Percentiles rank a stretch among this genome's conserved stretches.
These are phyloP conservation scores for Megalopta genalis DNA, from an alignment of 1,140 invertebrate genomes.

Conservation along the genomic window DNA sequence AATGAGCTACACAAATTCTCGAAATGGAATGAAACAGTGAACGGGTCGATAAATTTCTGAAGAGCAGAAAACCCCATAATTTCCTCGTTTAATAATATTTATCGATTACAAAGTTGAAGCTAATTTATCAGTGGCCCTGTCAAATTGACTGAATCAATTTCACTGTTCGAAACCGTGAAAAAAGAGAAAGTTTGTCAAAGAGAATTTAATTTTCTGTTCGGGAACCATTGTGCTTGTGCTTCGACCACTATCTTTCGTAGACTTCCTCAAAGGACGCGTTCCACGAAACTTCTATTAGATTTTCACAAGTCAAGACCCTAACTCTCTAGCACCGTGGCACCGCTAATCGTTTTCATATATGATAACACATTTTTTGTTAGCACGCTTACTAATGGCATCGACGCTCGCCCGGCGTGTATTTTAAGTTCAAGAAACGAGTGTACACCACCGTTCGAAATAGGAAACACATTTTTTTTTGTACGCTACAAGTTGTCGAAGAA, in stretches of 20 bases:
- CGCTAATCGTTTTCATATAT: conserved; percentile 20
- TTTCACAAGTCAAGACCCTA: conserved; percentile 3
- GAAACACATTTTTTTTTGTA: too few relatives aligned
- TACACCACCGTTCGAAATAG: too few relatives aligned
- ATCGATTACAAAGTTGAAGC: too few relatives aligned
- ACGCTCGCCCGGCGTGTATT: not conserved
- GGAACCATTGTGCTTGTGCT: not conserved
- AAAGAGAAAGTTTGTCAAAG: not conserved
- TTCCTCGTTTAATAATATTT: too few relatives aligned
- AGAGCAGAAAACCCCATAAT: too few relatives aligned
- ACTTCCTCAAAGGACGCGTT: not conserved
- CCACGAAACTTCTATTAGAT: conserved; percentile 18
- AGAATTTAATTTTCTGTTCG: not conserved
- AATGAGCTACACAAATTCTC: too few relatives aligned
- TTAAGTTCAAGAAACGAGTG: not conserved
- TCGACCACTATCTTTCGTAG: not conserved
- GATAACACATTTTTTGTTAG: conserved; percentile 9
- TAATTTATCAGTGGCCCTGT: too few relatives aligned
- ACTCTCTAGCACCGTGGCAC: not conserved
- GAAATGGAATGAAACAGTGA: too few relatives aligned
- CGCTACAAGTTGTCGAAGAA: too few relatives aligned
- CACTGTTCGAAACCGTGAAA: not conserved
- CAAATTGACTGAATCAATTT: not conserved
- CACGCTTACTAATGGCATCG: not conserved
- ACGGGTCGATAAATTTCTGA: too few relatives aligned